Conservation (phyloP, 1,140 invertebrate species). For the Drosophila mayri region DNA sequence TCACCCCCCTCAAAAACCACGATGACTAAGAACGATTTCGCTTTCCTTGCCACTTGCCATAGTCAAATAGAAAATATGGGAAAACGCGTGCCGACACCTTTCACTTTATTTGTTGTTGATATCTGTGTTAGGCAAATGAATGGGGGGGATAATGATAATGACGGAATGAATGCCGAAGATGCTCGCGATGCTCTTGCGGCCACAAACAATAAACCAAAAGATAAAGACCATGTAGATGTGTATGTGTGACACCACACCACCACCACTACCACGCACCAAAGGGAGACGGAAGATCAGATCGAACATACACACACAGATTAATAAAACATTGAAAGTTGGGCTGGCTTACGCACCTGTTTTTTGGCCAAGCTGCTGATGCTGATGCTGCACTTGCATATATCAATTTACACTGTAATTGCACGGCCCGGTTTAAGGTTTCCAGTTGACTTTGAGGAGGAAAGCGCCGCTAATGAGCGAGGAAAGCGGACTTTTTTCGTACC, state of each 20-base stretch:
- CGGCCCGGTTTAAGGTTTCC: constrained; percentile 49
- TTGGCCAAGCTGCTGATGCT: constrained; percentile 9
- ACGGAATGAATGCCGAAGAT: constrained; percentile 51
- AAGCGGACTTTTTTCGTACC: constrained; percentile 73
- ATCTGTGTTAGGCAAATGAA: constrained; percentile 61
- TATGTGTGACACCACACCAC: constrained; percentile 18
- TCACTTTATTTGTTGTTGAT: constrained; percentile 66
- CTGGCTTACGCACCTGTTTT: constrained; percentile 44
- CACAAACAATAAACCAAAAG: constrained; percentile 30
- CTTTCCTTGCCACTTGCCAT: constrained; percentile 15
- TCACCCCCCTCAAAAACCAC: not conserved
- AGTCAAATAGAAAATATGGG: constrained; percentile 42
- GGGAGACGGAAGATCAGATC: constrained; percentile 23
- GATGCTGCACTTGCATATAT: constrained; percentile 39
- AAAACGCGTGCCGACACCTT: constrained; percentile 72
- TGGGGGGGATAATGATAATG: constrained; percentile 39
- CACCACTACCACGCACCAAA: constrained; percentile 25
- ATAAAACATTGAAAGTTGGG: constrained; percentile 41
- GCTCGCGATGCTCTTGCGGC: constrained; percentile 27
- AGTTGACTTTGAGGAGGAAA: constrained; percentile 64
- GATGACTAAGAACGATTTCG: constrained; percentile 48
- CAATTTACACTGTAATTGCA: constrained; percentile 35
- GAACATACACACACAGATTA: constrained; percentile 12
- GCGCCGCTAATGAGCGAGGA: constrained; percentile 78
- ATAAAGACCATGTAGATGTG: constrained; percentile 21